Base-by-base conservation (phyloP, 2,888 invertebrate genomes). In the Agrochola lychnidis region DNA sequence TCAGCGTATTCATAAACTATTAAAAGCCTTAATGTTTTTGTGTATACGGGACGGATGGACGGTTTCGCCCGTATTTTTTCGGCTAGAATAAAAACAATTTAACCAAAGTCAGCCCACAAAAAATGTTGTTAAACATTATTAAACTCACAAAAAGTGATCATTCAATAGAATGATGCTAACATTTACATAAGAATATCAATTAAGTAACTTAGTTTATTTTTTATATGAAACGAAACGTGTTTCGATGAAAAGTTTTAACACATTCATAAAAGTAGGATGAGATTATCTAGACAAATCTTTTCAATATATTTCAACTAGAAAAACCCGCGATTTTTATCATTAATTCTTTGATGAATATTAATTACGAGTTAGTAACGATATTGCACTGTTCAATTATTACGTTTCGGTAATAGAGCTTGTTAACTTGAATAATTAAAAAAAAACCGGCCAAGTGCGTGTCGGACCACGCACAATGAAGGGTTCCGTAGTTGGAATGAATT, bases 101-200 rank as follows among this genome's bases (percentile, higher is more conserved):
- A 62, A 56, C 69, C 40, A 42, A 64, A 70, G 73, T 71, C 67
- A 42, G 66, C 30, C 56, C 62, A 59, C 73, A 82, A 87, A 84
- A 83, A 84, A 83, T 71, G 61, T 84, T 80, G 73, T 76, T 67
- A 67, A 87, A 80, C 81, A 70, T 74, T 57, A 77, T 74, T 81
- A 76, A 56, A 67, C 56, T 22, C 2, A 30, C 67, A 85, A 87
- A 88, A 83, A 83, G 25, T 69, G 61, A 51, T 59, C 40, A 61
- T 75, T 74, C 40, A 76, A 74, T 62, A 78, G 30, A 63, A 73
- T 71, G 45, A 73, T 61, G 62, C 12, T 59, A 74, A 72, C 53
- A 78, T 82, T 78, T 76, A 78, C 57, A 64, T 48, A 56, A 51
- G 53, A 78, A 81, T 25, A 72, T 51, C 19, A 73, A 73, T 75